phyloP scores from a whole-genome alignment of 2,888 invertebrate species.

The Aporophyla lueneburgensis region DNA sequence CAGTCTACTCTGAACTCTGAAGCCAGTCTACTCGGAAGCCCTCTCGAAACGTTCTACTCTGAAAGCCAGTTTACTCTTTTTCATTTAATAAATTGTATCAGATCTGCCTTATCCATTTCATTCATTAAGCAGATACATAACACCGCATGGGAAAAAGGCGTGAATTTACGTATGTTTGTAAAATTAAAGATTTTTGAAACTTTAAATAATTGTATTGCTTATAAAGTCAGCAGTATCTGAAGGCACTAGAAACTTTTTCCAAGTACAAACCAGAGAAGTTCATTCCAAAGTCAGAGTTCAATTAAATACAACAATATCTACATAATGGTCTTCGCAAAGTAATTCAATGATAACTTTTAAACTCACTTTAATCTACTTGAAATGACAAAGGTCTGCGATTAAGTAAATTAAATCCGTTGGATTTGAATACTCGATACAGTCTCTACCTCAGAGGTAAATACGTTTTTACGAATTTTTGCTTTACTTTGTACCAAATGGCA shows the following conservation, averaged over 20 bases:
- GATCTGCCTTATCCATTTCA: too few relatives aligned
- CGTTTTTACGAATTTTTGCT: not conserved
- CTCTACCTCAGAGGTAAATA: not conserved
- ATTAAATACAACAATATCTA: constrained; percentile 29
- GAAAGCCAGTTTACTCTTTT: too few relatives aligned
- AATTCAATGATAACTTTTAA: constrained; percentile 22
- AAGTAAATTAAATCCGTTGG: constrained; percentile 20
- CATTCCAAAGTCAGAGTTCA: constrained; percentile 34
- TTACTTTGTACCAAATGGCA: not conserved
- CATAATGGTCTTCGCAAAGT: constrained; percentile 11
- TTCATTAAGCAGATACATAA: too few relatives aligned
- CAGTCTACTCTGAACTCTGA: too few relatives aligned
- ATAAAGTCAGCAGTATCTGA: not conserved
- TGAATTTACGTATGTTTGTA: too few relatives aligned
- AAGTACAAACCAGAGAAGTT: constrained; percentile 21
- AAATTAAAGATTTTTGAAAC: too few relatives aligned
- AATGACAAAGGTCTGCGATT: constrained; percentile 11
- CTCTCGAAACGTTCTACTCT: too few relatives aligned
- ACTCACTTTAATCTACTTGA: constrained; percentile 19
- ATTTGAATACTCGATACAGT: constrained; percentile 6
- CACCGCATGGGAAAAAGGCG: too few relatives aligned
- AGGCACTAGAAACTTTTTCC: not conserved
- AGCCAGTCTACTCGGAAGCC: too few relatives aligned
- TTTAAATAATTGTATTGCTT: not conserved
- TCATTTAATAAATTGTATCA: too few relatives aligned